These are phyloP conservation scores for Parazoanthus atlanticus DNA, from an alignment of 92 coral and sea anemone species.

Conservation along the genomic window DNA sequence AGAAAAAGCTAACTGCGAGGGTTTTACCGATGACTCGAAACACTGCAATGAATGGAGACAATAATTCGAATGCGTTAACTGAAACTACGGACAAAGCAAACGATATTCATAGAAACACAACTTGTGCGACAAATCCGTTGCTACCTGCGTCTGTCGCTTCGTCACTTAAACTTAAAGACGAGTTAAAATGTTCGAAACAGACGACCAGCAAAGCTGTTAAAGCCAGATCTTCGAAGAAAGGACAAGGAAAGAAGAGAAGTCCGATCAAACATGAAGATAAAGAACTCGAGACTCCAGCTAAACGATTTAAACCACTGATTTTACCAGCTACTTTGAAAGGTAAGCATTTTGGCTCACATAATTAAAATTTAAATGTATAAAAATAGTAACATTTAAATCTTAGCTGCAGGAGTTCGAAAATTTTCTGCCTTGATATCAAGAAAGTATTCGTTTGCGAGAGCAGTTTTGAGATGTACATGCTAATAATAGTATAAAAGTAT, in stretches of 20 bases:
- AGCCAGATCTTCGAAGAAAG: background rate
- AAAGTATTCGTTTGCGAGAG: background rate
- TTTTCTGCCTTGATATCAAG: too few species aligned
- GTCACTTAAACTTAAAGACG: background rate
- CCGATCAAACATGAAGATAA: slow-evolving; percentile 13
- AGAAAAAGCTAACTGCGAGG: slow-evolving; percentile 77
- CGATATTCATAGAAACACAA: background rate
- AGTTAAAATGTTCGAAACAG: background rate
- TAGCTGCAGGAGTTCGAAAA: background rate
- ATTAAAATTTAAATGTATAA: too few species aligned
- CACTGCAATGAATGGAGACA: slow-evolving; percentile 10
- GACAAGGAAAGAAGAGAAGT: slow-evolving; percentile 4
- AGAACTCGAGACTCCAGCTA: background rate
- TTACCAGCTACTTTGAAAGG: slow-evolving; percentile 35
- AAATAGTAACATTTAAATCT: background rate
- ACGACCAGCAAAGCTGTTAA: background rate
- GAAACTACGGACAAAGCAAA: slow-evolving; percentile 17
- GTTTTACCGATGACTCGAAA: slow-evolving; percentile 83
- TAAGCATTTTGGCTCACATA: background rate
- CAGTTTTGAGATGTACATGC: background rate
- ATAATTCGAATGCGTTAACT: background rate
- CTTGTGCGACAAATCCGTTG: slow-evolving; percentile 1
- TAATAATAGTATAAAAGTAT: too few species aligned
- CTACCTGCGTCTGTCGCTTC: slow-evolving; percentile 3
- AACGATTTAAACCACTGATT: slow-evolving; percentile 21